phyloP scores from a whole-genome alignment of 2,888 invertebrate species.

The Zaprionus lineosus region DNA sequence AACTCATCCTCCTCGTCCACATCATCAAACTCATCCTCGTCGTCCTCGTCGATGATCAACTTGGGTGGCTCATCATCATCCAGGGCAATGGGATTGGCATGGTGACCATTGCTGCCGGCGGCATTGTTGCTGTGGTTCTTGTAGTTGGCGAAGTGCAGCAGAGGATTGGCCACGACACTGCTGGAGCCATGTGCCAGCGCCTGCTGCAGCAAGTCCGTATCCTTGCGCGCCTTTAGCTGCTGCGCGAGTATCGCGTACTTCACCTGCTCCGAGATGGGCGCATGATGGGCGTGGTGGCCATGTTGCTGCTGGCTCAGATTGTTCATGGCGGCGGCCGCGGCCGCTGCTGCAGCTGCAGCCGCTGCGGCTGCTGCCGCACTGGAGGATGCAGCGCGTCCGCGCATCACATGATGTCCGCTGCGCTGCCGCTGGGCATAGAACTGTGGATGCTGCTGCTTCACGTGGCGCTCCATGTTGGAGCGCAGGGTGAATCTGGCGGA shows the following conservation, averaged over 20 bases:
- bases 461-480: constrained; percentile 97
- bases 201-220: constrained; percentile 81
- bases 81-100: constrained; percentile 53
- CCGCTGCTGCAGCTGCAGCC: constrained; percentile 55
- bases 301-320: constrained; percentile 48
- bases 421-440: constrained; percentile 92
- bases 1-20: constrained; percentile 62
- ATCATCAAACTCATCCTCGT: constrained; percentile 69
- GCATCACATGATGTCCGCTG: constrained; percentile 84
- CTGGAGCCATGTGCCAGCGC: constrained; percentile 81
- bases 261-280: constrained; percentile 86
- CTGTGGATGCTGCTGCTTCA: constrained; percentile 96
- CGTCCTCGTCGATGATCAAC: constrained; percentile 82
- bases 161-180: constrained; percentile 64
- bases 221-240: constrained; percentile 87
- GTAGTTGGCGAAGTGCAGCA: constrained; percentile 47
- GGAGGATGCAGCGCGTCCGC: constrained; percentile 77
- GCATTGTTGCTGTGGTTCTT: constrained; percentile 21
- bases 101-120: constrained; percentile 62
- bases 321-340: constrained; percentile 54
- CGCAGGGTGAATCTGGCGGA: constrained; percentile 94
- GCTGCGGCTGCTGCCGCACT: constrained; percentile 50
- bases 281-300: constrained; percentile 36
- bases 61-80: constrained; percentile 85
- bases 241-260: constrained; percentile 91